A percentile compares a stretch with the other conserved stretches of the same genome.
Conservation (phyloP, 2,888 invertebrate species). For the Resseliella maxima region DNA sequence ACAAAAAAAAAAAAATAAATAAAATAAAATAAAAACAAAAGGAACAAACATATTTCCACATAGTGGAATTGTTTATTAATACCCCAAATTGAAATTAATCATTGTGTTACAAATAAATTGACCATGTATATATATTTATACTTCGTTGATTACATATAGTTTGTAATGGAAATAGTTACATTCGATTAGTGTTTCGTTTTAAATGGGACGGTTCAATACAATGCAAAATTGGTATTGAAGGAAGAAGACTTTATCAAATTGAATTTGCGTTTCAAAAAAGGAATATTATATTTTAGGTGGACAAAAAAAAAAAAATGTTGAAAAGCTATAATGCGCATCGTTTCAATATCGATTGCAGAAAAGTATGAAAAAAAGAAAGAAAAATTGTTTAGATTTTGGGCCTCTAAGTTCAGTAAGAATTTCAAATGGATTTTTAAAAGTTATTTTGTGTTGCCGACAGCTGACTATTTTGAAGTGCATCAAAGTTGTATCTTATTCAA, state of each 20-base stretch:
- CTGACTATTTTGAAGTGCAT: constrained; percentile 14
- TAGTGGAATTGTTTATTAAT: constrained; percentile 25
- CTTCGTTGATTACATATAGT: background rate
- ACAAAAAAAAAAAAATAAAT: background rate
- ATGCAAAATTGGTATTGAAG: background rate
- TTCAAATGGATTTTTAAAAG: background rate
- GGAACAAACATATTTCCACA: background rate
- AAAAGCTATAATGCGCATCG: too few relatives aligned
- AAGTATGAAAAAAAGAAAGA: too few relatives aligned
- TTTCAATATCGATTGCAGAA: too few relatives aligned
- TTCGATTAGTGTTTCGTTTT: background rate
- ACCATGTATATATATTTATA: too few relatives aligned
- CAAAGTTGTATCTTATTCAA: background rate
- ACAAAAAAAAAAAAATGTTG: too few relatives aligned
- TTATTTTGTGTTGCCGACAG: constrained; percentile 36
- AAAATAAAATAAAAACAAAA: background rate
- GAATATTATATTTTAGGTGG: too few relatives aligned
- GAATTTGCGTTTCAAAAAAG: background rate
- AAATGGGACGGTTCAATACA: constrained; percentile 42
- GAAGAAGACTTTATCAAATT: background rate
- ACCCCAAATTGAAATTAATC: background rate
- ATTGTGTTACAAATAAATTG: background rate
- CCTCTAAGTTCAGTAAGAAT: too few relatives aligned
- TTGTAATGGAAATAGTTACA: background rate
- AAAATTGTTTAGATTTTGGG: too few relatives aligned